Evolutionary conservation across 2,888 invertebrate species (phyloP).

Genomic region (Drosophila incognita): DNA sequence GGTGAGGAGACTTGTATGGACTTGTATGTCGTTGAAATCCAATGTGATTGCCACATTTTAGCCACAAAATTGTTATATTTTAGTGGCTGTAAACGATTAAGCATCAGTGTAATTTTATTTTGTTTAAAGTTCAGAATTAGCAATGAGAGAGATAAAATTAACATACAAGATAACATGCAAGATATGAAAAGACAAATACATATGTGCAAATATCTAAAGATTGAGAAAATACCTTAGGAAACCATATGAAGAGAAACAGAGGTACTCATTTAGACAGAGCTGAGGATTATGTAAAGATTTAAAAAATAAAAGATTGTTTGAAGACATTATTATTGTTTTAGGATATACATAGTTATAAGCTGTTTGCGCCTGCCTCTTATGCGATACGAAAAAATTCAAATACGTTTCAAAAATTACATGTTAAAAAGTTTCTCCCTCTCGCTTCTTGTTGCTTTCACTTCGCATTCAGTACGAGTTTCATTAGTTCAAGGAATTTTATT

Average conservation of each 20-base stretch:
- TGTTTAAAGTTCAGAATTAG: neutral
- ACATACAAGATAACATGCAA: neutral
- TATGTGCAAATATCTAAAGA: neutral
- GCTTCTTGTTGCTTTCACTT: neutral
- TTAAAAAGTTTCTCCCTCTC: neutral
- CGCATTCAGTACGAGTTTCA: neutral
- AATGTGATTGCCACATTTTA: constrained; percentile 39
- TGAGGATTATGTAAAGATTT: neutral
- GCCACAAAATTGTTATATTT: constrained; percentile 16
- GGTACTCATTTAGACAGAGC: neutral
- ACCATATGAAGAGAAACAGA: neutral
- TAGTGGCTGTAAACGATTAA: constrained; percentile 6
- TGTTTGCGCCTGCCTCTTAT: neutral
- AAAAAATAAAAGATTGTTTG: neutral
- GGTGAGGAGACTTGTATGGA: constrained; percentile 12
- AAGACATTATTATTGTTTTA: neutral
- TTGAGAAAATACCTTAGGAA: neutral
- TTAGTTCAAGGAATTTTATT: neutral
- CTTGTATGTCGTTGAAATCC: constrained; percentile 20
- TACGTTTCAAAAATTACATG: neutral
- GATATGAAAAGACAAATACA: neutral
- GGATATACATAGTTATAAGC: neutral
- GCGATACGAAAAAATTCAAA: neutral
- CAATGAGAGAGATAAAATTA: neutral
- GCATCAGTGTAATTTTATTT: neutral